Percentiles rank a stretch among this genome's conserved stretches.
Evolutionary conservation across 2,113 vertebrate genomes (phyloP).

Genomic region (Kryptolebias marmoratus): DNA sequence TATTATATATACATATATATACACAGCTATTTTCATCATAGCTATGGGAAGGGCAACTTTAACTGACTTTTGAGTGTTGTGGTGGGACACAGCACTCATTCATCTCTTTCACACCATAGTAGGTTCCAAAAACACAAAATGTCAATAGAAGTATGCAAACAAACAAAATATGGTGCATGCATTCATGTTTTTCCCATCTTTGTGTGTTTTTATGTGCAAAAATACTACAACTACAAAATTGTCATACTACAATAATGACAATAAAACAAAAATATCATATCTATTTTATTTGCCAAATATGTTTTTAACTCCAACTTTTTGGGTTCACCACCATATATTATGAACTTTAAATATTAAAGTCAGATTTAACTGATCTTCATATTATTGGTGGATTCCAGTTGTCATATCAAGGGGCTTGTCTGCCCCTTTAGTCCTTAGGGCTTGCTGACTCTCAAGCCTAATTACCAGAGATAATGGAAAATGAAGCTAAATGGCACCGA

Average conservation of each 20-base stretch:
- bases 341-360: constrained; percentile 11
- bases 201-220: neutral
- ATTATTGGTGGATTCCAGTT: constrained; percentile 44
- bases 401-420: constrained; percentile 42
- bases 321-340: constrained; percentile 1
- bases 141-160: too few species aligned
- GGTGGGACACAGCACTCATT: too few species aligned
- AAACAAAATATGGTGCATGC: too few species aligned
- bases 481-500: constrained; percentile 75
- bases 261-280: neutral
- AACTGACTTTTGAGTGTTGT: too few species aligned
- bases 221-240: neutral
- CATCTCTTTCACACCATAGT: too few species aligned
- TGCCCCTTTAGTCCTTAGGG: constrained; percentile 57
- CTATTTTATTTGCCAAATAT: neutral
- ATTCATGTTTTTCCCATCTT: too few species aligned
- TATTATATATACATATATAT: too few species aligned
- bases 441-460: constrained; percentile 67
- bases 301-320: constrained; percentile 11
- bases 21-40: too few species aligned
- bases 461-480: constrained; percentile 81
- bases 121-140: too few species aligned
- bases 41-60: too few species aligned
- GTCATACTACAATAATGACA: too few species aligned
- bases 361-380: constrained; percentile 47